These are phyloP conservation scores for Ptychobarbus kaznakovi DNA, from an alignment of 2,797 vertebrate species.

Conservation along the genomic window DNA sequence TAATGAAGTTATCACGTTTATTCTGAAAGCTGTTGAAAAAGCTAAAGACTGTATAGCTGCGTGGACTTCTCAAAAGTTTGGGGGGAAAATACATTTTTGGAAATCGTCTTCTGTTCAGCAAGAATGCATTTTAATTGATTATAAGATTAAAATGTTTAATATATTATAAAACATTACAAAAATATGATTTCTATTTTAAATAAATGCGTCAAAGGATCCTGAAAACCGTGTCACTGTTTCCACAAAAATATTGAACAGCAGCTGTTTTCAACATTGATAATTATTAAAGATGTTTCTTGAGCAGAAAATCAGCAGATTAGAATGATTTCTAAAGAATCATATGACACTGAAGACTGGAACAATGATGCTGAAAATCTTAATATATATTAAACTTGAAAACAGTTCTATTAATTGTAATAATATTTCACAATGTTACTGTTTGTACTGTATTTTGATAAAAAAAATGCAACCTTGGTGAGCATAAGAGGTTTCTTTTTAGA, in stretches of 20 bases:
- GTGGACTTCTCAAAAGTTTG: neutral
- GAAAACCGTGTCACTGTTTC: neutral
- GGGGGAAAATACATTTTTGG: neutral
- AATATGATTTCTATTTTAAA: neutral
- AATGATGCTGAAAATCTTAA: neutral
- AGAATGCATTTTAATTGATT: neutral
- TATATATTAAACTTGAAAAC: neutral
- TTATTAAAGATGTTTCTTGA: neutral
- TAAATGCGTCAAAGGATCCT: neutral
- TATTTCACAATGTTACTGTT: neutral
- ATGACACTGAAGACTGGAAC: neutral
- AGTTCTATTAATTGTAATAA: neutral
- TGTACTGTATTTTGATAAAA: neutral
- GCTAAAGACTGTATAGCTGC: neutral
- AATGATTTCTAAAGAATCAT: neutral
- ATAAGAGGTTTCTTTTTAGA: neutral
- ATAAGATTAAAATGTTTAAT: neutral
- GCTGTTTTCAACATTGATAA: neutral
- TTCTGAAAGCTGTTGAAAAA: constrained; percentile 16
- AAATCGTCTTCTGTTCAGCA: neutral
- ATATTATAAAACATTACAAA: neutral
- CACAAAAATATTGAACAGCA: neutral
- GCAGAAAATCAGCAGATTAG: neutral
- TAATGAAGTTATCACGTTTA: constrained; percentile 7
- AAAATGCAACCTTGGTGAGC: neutral